phyloP scores from a whole-genome alignment of 2,113 vertebrate genomes.

The Centropus unirufus region DNA sequence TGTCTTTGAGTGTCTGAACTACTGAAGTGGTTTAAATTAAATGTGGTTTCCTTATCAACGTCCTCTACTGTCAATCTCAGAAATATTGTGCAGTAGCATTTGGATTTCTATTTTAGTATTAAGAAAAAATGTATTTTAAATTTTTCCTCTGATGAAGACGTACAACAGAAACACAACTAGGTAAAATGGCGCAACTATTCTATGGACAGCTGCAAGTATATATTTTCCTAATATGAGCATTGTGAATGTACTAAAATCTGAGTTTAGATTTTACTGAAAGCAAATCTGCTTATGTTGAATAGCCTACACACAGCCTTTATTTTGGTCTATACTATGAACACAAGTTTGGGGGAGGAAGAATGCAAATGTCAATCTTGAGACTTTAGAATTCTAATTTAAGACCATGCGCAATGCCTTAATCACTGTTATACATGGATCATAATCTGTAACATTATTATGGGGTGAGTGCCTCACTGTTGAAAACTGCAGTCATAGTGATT shows the following conservation, averaged over 20 bases:
- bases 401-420: background rate
- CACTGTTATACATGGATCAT: slow-evolving; percentile 8
- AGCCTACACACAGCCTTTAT: background rate
- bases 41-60: background rate
- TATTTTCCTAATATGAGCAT: background rate
- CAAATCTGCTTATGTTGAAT: background rate
- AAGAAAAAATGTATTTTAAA: background rate
- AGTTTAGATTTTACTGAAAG: background rate
- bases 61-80: background rate
- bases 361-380: background rate
- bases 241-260: background rate
- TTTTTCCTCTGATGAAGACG: background rate
- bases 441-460: slow-evolving; percentile 21
- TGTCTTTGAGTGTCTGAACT: background rate
- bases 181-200: background rate
- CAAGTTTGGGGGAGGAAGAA: background rate
- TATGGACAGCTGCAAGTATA: background rate
- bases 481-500: slow-evolving; percentile 1
- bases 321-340: background rate
- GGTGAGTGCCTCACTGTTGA: slow-evolving; percentile 18
- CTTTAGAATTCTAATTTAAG: slow-evolving; percentile 24
- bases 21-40: background rate
- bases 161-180: background rate
- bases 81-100: background rate
- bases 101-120: background rate